Base-by-base conservation (phyloP, 1,140 invertebrate genomes). In the Pogonus chalceus region DNA sequence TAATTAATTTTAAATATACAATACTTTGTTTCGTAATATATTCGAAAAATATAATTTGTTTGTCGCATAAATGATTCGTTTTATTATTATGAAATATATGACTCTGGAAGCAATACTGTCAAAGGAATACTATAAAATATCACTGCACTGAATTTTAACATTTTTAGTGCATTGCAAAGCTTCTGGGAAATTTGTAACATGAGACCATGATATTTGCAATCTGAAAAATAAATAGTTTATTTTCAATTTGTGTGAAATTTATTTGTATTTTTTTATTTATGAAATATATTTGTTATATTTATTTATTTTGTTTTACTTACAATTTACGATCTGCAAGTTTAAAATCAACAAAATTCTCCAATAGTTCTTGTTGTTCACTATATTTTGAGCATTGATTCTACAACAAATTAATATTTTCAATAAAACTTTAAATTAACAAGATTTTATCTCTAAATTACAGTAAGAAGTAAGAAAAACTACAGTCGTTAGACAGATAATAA, bases 361-460 rank as follows among this genome's bases (percentile, higher is more conserved):
- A 55, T 21, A 57, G 53, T 31, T 60, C 53, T 54, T 65, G 54
- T 52, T 65, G 53, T 26, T 54, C 31, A 9, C 57, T 64, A 14
- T 58, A 61, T 1, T 61, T 52, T 10, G 63, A 58, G 52, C 66
- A 69, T 31, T 63, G 52, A 51, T 55, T 61, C 65, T 68, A 52
- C 56, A 62, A 63, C 12, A 60, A 54, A 49, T 49, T 51, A 54
- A 56, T 49, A n/a, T n/a, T n/a, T n/a, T n/a, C n/a, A n/a, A n/a
- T n/a, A n/a, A n/a, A n/a, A n/a, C n/a, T n/a, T n/a, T n/a, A n/a
- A n/a, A n/a, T n/a, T n/a, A n/a, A n/a, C n/a, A n/a, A n/a, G n/a
- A n/a, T n/a, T n/a, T n/a, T n/a, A n/a, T n/a, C n/a, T n/a, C n/a
- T n/a, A n/a, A n/a, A n/a, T n/a, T n/a, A n/a, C n/a, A n/a, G n/a